Evolutionary conservation across 1,140 invertebrate species (phyloP).

Genomic region (Bemisia tabaci): DNA sequence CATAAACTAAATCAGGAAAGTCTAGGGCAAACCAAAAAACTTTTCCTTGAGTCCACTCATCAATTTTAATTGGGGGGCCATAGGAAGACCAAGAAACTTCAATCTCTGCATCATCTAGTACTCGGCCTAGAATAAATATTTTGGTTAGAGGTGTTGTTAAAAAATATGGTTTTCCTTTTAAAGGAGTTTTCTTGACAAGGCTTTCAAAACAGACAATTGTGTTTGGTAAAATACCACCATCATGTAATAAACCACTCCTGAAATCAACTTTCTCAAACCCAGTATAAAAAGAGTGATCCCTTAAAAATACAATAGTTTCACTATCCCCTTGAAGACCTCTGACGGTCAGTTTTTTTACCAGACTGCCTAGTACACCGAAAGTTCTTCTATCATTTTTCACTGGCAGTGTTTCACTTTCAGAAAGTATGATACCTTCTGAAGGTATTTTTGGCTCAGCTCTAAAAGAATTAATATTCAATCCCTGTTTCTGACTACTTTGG

Average conservation of each 20-base stretch:
- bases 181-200: background rate
- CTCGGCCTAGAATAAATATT: background rate
- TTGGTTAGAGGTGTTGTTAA: background rate
- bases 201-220: background rate
- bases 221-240: background rate
- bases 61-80: background rate
- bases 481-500: too few species aligned
- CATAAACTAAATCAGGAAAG: background rate
- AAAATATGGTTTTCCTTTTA: background rate
- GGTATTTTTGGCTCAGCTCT: too few species aligned
- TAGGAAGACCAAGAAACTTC: background rate
- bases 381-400: background rate
- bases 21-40: background rate
- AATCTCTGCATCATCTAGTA: background rate
- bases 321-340: background rate
- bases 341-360: background rate
- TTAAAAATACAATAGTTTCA: background rate
- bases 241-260: background rate
- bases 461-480: too few species aligned
- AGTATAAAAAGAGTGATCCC: background rate
- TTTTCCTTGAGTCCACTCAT: background rate
- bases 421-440: background rate
- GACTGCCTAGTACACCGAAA: background rate
- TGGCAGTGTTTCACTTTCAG: background rate
- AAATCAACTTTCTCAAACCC: background rate